These are phyloP conservation scores for Baccha elongata DNA, from an alignment of 2,888 invertebrate genomes.

Conservation along the genomic window DNA sequence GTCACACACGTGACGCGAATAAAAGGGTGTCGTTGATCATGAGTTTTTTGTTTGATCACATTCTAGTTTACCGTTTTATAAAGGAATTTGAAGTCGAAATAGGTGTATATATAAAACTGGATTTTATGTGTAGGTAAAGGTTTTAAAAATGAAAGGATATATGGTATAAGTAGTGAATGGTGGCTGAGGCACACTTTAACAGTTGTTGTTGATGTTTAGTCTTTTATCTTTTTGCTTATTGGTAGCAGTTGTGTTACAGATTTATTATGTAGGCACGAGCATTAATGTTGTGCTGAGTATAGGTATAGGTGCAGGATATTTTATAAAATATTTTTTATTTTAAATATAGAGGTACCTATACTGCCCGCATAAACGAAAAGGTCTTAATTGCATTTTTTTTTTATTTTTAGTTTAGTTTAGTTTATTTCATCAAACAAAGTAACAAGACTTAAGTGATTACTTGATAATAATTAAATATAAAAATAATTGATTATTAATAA, in stretches of 20 bases:
- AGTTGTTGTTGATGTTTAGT: background rate
- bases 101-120: conserved; percentile 16
- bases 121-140: conserved; percentile 4
- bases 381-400: no score
- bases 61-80: conserved; percentile 25
- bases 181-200: conserved; percentile 29
- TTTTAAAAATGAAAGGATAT: conserved; percentile 12
- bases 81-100: conserved; percentile 8
- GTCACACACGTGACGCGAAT: conserved; percentile 70
- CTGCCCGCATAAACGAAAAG: no score
- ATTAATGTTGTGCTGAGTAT: no score
- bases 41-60: conserved; percentile 44
- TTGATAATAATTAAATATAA: no score
- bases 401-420: no score
- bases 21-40: conserved; percentile 56
- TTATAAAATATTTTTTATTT: no score
- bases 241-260: conserved; percentile 38
- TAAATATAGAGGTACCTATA: no score
- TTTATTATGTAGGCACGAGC: conserved; percentile 1
- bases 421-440: no score
- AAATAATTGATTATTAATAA: no score
- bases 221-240: conserved; percentile 19
- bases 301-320: no score
- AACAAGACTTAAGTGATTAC: no score
- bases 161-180: no score